Base-by-base conservation (phyloP, 2,888 invertebrate species). In the Baronia brevicornis region DNA sequence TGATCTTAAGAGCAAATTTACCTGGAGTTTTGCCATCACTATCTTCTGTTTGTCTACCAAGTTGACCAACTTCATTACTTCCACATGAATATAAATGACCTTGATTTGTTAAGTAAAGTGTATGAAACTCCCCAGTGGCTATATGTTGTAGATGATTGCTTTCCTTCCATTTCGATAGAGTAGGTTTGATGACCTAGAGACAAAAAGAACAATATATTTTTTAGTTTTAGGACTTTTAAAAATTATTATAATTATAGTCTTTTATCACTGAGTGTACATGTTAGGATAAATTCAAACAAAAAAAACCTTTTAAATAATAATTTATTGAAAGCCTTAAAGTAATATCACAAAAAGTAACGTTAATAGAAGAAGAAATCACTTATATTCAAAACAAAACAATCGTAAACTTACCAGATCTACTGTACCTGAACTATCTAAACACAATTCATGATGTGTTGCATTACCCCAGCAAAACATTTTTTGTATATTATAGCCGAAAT, bases 41-140 rank as follows among this genome's bases (percentile, higher is more conserved):
- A 3, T 48, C 45, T 21, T 66, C 59, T 15, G 77, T 75, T 8
- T 60, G 57, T 2, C 80, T 92, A 3, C 97, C 98, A 31, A 98
- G 86, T 67, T 98, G 98, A 1, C 96, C 95, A 54, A 89, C 89
- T 58, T 96, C 96, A 84, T 98, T 98, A 61, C 88, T 93, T 1
- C 98, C 98, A 84, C 97, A 97, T 1, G 96, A 92, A 72, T 90
- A 96, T 3, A 97, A 84, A 52, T 91, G 87, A 5, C 97, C 97
- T 60, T 89, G 88, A 36, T 84, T 79, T 0, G 93, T 90, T 0
- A 96, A 79, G 43, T 96, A 87, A 6, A 97, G 64, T 0, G 94
- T 91, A 66, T 97, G 96, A 46, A 90, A 90, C 51, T 91, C 89
- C 10, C 97, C 96, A 52, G 96, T 93, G 3, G 92, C 89, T 25